Conservation (phyloP, 2,113 vertebrate species). For the Forbesichthys agassizii region DNA sequence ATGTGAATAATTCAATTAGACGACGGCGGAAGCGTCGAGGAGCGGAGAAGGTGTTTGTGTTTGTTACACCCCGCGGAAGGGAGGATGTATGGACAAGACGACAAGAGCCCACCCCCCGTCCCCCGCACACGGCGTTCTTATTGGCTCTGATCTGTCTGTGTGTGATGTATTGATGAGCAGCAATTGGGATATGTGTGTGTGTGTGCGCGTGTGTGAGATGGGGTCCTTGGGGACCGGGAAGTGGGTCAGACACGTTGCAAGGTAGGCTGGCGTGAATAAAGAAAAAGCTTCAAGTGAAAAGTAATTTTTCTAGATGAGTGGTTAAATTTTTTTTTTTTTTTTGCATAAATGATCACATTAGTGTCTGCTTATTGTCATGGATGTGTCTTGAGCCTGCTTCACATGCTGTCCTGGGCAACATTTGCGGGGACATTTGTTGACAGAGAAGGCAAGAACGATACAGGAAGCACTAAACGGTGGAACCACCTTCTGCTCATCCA, state of each 20-base stretch:
- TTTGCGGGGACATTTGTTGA: too few species aligned
- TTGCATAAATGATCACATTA: too few species aligned
- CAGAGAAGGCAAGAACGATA: too few species aligned
- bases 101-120: not conserved
- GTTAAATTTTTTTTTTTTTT: too few species aligned
- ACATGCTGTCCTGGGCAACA: too few species aligned
- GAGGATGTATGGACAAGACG: not conserved
- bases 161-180: not conserved
- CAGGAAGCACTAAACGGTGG: too few species aligned
- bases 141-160: not conserved
- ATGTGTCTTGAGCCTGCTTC: too few species aligned
- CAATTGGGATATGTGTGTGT: not conserved
- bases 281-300: too few species aligned
- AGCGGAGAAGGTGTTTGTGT: slow-evolving; percentile 53
- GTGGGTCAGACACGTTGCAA: slow-evolving; percentile 51
- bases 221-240: slow-evolving; percentile 37
- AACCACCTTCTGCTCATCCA: too few species aligned
- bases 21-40: slow-evolving; percentile 50
- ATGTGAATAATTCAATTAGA: slow-evolving; percentile 58
- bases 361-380: too few species aligned
- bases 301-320: too few species aligned
- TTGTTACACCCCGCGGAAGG: slow-evolving; percentile 53
- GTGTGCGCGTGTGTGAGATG: not conserved
- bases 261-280: slow-evolving; percentile 17
- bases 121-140: not conserved